Conservation (phyloP, 2,113 vertebrate species). For the Cavia aperea region DNA sequence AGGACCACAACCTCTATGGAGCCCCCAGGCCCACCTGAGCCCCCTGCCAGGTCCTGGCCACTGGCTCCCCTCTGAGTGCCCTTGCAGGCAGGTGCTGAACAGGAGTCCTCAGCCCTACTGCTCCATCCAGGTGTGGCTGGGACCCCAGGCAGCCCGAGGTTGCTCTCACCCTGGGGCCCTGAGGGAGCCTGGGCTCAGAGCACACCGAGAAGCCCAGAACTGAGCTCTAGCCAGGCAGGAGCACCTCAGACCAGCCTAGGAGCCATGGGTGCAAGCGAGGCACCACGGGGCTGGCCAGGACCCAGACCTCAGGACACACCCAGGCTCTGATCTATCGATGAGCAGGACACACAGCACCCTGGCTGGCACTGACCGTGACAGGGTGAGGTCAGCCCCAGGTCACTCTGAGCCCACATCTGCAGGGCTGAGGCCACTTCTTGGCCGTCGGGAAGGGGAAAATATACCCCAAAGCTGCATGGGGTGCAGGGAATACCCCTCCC, state of each 20-base stretch:
- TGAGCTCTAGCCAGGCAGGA: not conserved
- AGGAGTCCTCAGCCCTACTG: not conserved
- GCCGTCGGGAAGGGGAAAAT: not conserved
- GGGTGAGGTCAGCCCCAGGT: not conserved
- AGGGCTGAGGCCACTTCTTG: not conserved
- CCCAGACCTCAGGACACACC: not conserved
- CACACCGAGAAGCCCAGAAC: not conserved
- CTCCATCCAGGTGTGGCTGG: accelerated
- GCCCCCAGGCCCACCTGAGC: too few relatives aligned
- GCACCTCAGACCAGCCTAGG: not conserved
- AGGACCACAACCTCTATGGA: not conserved
- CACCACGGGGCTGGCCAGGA: not conserved
- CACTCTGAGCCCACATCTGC: not conserved
- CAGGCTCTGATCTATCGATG: not conserved
- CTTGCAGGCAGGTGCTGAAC: not conserved
- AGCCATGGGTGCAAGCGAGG: not conserved
- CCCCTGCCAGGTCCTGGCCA: not conserved
- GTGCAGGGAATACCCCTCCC: not conserved
- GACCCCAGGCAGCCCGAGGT: not conserved
- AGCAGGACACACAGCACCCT: not conserved
- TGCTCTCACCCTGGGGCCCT: not conserved
- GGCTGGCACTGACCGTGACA: not conserved
- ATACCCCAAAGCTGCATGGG: not conserved
- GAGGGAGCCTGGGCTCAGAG: not conserved
- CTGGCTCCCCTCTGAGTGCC: not conserved